These are phyloP conservation scores for Lasius platythorax DNA, from an alignment of 2,888 invertebrate genomes.

Conservation along the genomic window DNA sequence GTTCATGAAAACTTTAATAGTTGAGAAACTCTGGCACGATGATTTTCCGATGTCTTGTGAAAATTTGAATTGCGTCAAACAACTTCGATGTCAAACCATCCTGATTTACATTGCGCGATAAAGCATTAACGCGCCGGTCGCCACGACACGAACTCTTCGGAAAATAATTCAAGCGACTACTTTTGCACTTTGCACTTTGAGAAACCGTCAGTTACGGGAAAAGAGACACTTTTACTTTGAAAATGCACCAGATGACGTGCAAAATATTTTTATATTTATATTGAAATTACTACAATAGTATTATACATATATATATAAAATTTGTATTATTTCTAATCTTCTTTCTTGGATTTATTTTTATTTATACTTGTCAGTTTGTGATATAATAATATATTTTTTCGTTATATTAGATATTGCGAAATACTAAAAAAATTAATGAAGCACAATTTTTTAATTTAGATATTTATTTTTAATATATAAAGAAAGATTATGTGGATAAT, in stretches of 20 bases:
- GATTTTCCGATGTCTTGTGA: background rate
- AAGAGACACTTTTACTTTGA: background rate
- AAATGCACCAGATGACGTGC: background rate
- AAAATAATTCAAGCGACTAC: conserved; percentile 27
- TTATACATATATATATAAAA: background rate
- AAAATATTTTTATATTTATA: conserved; percentile 14
- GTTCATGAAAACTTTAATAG: conserved; percentile 15
- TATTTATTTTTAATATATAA: too few species aligned
- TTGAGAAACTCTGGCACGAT: background rate
- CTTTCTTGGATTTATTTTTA: background rate
- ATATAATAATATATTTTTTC: background rate
- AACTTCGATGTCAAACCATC: background rate
- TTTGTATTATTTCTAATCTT: background rate
- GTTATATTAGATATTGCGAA: background rate
- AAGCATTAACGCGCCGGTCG: conserved; percentile 66
- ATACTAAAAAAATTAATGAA: background rate
- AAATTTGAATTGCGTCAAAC: conserved; percentile 62
- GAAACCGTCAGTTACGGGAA: background rate
- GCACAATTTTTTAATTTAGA: background rate
- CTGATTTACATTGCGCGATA: conserved; percentile 56
- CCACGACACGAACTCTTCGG: background rate
- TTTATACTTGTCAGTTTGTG: background rate
- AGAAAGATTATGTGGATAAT: background rate
- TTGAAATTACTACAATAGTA: background rate
- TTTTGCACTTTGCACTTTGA: conserved; percentile 29